Evolutionary conservation across 2,888 invertebrate genomes (phyloP), one percentile per base, ranked within the genome.

Genomic region (Melanotus villosus): DNA sequence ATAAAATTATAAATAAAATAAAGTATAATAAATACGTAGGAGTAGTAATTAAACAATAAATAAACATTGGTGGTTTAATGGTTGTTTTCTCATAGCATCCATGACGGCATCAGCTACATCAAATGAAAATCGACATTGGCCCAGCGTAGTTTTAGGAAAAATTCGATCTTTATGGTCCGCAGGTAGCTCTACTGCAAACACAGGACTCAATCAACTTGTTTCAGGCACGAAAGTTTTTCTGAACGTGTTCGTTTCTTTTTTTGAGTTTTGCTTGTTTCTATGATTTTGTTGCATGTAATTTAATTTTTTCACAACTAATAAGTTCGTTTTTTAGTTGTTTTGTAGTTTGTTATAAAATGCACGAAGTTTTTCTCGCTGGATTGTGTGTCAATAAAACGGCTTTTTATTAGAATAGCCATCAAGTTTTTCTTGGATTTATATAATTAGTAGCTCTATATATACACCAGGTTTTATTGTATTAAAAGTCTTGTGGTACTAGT

Each of bases 141-240:
- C 92, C 71, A 92, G 92, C 78, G 86, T 93, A 82, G 93, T 95
- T 80, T 90, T 95, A 84, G 93, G 93, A 82, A 95, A 95, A 88
- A 95, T 96, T 85, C 92, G 94, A 81, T 95, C 95, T 47, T 87
- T 96, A 72, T 95, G 95, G 95, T 93, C 91, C 77, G 90, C 91
- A 75, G 92, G 92, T 81, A 89, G 91, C 58, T 91, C 90, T 72
- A 90, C 91, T 74, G 89, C 92, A 70, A 92, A 90, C 84, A 85
- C 89, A 70, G 95, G 94, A 80, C 89, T 95, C 80, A 94, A 94
- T 88, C 94, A 93, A 85, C 88, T 94, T 80, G 89, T 92, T 90
- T 89, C 93, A 93, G 90, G 90, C 90, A 90, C 86, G 89, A 82
- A 74, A 72, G 70, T 72, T 56, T 70, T 65, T 71, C 65, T 60